phyloP scores from a whole-genome alignment of 2,797 vertebrate species.

The Spinus olivaceus region DNA sequence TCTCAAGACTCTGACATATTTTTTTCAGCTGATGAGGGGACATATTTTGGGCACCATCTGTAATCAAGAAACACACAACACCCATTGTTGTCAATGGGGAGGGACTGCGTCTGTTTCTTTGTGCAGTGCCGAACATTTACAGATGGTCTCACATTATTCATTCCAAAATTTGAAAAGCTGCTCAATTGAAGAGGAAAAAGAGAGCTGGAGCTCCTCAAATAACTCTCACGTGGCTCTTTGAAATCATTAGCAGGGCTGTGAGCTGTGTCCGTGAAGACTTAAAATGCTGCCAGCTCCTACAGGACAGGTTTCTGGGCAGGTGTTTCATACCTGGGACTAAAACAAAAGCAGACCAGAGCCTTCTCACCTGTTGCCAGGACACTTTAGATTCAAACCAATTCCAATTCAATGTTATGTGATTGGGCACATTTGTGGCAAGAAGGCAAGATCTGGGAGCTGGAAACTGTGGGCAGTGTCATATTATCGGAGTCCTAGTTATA shows the following conservation, averaged over 20 bases:
- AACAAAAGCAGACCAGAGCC: neutral
- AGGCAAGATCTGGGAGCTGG: neutral
- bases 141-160: slow-evolving; percentile 39
- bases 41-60: neutral
- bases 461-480: neutral
- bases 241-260: neutral
- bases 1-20: neutral
- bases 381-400: neutral
- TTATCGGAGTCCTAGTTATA: neutral
- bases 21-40: neutral
- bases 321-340: neutral
- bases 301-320: neutral
- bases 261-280: neutral
- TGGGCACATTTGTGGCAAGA: neutral
- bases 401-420: neutral
- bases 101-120: neutral
- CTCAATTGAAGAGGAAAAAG: neutral
- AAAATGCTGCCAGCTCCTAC: neutral
- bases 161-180: slow-evolving; percentile 27
- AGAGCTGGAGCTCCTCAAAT: slow-evolving; percentile 3
- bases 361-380: neutral
- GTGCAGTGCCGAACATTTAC: slow-evolving; percentile 13
- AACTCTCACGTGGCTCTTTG: neutral
- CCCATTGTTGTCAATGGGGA: neutral
- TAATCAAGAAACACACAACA: neutral